These are phyloP conservation scores for Bufo bufo DNA, from an alignment of 2,113 vertebrate genomes.

Conservation along the genomic window DNA sequence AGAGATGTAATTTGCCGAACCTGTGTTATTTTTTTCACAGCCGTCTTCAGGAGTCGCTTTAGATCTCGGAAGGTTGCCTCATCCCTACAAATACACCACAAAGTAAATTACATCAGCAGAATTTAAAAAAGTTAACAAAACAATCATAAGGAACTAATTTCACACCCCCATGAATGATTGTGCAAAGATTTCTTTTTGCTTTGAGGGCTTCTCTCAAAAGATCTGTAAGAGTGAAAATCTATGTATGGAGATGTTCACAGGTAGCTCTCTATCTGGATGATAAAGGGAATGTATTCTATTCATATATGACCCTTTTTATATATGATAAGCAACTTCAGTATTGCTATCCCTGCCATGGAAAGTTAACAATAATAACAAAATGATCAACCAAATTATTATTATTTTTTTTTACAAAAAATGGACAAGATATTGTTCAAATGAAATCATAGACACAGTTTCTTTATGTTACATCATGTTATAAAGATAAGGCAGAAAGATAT, in stretches of 20 bases:
- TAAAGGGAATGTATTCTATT: neutral
- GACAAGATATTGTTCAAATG: neutral
- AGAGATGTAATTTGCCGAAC: conserved; percentile 53
- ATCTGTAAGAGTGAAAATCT: neutral
- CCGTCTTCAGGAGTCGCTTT: conserved; percentile 51
- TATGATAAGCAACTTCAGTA: neutral
- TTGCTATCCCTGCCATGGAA: neutral
- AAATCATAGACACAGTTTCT: no score
- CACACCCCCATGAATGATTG: neutral
- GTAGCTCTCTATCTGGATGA: neutral
- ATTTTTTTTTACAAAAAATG: neutral
- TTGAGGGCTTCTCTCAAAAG: neutral
- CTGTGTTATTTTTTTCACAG: conserved; percentile 51
- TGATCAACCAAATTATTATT: no score
- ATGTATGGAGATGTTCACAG: neutral
- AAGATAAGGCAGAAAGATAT: neutral
- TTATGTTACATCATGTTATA: neutral
- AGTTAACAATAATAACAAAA: neutral
- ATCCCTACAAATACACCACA: conserved; percentile 41
- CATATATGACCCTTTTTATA: neutral
- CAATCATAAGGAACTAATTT: neutral
- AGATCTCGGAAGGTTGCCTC: conserved; percentile 51
- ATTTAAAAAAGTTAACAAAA: neutral
- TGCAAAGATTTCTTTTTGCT: neutral
- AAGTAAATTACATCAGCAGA: neutral